Evolutionary conservation across 2,888 invertebrate genomes (phyloP).

Genomic region (Rhagium mordax): DNA sequence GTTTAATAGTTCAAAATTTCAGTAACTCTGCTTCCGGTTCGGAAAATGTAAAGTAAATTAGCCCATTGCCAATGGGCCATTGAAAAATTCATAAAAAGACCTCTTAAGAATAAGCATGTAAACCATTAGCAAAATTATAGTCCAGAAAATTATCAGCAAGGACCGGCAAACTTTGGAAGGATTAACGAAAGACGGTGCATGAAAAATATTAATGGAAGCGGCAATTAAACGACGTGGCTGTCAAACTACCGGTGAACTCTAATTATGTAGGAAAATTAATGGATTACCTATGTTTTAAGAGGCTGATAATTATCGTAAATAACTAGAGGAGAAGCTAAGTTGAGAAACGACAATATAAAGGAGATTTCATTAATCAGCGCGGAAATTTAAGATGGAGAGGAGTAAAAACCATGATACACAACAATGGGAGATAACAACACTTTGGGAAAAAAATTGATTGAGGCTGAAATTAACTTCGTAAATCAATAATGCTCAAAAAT

Average conservation of each 20-base stretch:
- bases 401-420: neutral
- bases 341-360: conserved; percentile 1
- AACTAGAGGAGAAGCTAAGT: conserved; percentile 11
- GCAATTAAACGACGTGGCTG: conserved; percentile 36
- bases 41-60: too few species aligned
- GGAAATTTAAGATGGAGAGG: neutral
- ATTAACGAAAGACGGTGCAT: neutral
- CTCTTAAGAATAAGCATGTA: too few species aligned
- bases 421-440: neutral
- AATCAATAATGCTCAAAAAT: too few species aligned
- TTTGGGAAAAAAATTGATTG: too few species aligned
- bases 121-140: neutral
- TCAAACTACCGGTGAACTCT: conserved; percentile 32
- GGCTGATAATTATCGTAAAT: conserved; percentile 21
- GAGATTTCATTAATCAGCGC: conserved; percentile 15
- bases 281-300: conserved; percentile 8
- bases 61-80: too few species aligned
- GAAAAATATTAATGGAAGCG: conserved; percentile 32
- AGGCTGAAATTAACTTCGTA: too few species aligned
- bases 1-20: too few species aligned
- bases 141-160: neutral
- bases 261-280: conserved; percentile 32
- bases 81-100: too few species aligned
- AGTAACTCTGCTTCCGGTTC: too few species aligned
- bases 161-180: neutral